Evolutionary conservation across 2,797 vertebrate genomes (phyloP).

Genomic region (Natrix natrix): DNA sequence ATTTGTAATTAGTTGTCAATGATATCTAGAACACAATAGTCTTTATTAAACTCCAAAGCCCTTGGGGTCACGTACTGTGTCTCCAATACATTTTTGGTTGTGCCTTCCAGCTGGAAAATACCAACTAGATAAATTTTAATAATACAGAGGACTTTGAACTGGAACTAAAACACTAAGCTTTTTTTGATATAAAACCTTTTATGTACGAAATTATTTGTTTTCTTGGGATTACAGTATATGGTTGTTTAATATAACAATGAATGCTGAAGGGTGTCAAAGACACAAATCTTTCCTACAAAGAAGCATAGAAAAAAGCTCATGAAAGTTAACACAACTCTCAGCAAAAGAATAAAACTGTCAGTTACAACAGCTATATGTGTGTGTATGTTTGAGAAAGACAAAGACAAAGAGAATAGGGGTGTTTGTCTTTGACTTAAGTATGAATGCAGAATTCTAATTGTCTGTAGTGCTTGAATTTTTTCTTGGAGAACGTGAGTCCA

Average conservation of each 20-base stretch:
- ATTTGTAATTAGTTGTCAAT: conserved; percentile 1
- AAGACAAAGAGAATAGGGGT: background rate
- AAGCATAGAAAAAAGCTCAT: conserved; percentile 3
- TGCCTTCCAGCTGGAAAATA: conserved; percentile 11
- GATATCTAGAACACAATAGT: background rate
- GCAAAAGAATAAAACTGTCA: background rate
- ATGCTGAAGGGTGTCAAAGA: conserved; percentile 14
- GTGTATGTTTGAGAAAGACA: background rate
- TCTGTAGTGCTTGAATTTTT: background rate
- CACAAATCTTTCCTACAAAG: conserved; percentile 33
- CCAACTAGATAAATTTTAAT: background rate
- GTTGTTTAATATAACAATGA: conserved; percentile 13
- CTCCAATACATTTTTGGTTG: background rate
- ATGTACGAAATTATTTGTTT: conserved; percentile 25
- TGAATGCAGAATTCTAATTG: background rate
- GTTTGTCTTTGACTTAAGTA: background rate
- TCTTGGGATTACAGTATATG: background rate
- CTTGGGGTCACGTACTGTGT: background rate
- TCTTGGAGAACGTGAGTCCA: background rate
- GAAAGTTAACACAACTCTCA: background rate
- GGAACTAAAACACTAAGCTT: conserved; percentile 34
- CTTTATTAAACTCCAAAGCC: background rate
- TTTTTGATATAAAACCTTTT: conserved; percentile 22
- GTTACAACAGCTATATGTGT: background rate
- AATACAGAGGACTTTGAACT: background rate